phyloP scores from a whole-genome alignment of 2,888 invertebrate genomes.

The Ptilodon capucinus region DNA sequence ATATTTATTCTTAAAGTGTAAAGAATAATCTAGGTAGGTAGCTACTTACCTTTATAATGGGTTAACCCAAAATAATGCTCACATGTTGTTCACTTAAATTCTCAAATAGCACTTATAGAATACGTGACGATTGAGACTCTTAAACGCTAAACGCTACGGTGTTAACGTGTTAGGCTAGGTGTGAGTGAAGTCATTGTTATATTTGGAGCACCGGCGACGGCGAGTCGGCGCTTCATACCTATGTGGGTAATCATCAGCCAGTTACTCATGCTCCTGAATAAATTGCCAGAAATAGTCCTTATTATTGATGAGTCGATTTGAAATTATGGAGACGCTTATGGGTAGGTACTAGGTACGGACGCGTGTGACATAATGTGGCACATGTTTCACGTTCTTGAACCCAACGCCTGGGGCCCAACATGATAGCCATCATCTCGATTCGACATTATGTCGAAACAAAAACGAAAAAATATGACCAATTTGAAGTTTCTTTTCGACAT shows the following conservation, averaged over 20 bases:
- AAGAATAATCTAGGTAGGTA: no score
- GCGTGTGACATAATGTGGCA: slow-evolving; percentile 4
- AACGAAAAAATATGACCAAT: no score
- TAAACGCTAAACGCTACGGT: background rate
- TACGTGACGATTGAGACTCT: slow-evolving; percentile 9
- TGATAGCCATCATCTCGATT: no score
- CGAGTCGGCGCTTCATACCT: slow-evolving; percentile 7
- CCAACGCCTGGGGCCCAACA: slow-evolving; percentile 29
- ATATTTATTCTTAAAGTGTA: no score
- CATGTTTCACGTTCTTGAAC: slow-evolving; percentile 25
- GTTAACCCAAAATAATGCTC: no score
- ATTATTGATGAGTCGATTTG: background rate
- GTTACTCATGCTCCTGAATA: slow-evolving; percentile 5
- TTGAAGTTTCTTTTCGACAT: no score
- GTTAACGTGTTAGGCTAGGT: slow-evolving; percentile 1
- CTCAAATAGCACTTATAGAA: background rate
- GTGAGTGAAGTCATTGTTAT: slow-evolving; percentile 19
- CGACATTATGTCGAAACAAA: no score
- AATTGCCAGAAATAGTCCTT: slow-evolving; percentile 10
- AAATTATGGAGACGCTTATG: background rate
- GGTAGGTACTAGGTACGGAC: background rate
- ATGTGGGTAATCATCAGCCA: slow-evolving; percentile 6
- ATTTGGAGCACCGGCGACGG: slow-evolving; percentile 13
- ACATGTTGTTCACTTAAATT: background rate
- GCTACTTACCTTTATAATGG: no score